phyloP scores from a whole-genome alignment of 2,113 vertebrate species.

The Chascanopsetta lugubris region DNA sequence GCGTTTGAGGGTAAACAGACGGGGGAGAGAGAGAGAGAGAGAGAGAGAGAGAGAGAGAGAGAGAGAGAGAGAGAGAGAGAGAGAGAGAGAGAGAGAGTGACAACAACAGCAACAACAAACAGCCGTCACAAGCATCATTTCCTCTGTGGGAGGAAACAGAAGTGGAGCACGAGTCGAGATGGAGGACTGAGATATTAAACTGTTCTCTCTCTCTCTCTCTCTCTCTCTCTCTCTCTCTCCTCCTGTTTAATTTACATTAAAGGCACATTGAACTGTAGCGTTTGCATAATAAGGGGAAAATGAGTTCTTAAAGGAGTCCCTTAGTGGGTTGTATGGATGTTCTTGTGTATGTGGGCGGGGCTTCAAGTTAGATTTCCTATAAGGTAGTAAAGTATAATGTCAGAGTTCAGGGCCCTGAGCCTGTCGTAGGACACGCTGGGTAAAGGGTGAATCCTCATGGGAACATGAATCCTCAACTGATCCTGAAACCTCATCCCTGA shows the following conservation, averaged over 20 bases:
- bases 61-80: no score
- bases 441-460: no score
- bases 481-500: no score
- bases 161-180: conserved; percentile 61
- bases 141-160: conserved; percentile 62
- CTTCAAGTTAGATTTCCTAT: no score
- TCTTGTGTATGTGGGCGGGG: no score
- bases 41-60: conserved; percentile 46
- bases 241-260: not conserved
- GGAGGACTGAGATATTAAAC: conserved; percentile 35
- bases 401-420: no score
- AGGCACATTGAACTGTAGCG: no score
- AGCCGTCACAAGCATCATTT: conserved; percentile 50
- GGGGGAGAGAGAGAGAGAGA: not conserved
- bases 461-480: no score
- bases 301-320: no score
- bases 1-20: conserved; percentile 65
- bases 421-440: not conserved
- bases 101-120: conserved; percentile 52
- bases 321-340: no score
- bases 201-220: not conserved
- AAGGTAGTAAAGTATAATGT: not conserved
- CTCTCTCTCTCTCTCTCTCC: not conserved
- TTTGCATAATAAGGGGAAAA: no score
- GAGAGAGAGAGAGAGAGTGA: conserved; percentile 36